Evolutionary conservation across 2,888 invertebrate species (phyloP).

Genomic region (Acronicta leporina): DNA sequence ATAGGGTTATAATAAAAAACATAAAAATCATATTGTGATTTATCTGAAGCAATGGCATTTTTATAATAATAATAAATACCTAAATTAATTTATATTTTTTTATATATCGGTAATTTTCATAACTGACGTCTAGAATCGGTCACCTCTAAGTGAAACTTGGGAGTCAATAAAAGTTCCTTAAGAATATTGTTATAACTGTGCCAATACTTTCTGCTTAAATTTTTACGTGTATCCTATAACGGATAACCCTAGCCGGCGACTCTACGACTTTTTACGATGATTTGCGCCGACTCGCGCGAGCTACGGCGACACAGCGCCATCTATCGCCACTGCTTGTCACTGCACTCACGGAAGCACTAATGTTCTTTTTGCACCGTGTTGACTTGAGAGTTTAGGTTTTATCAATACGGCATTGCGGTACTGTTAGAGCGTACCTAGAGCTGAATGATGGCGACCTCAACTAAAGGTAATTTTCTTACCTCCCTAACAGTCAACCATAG

Average conservation of each 20-base stretch:
- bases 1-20: too few species aligned
- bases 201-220: background rate
- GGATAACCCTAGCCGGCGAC: slow-evolving; percentile 13
- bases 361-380: slow-evolving; percentile 50
- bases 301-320: slow-evolving; percentile 58
- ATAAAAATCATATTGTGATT: too few species aligned
- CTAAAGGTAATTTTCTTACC: background rate
- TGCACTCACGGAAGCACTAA: slow-evolving; percentile 53
- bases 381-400: slow-evolving; percentile 44
- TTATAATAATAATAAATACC: too few species aligned
- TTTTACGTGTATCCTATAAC: background rate
- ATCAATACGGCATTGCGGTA: slow-evolving; percentile 39
- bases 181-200: too few species aligned
- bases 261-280: slow-evolving; percentile 62
- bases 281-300: slow-evolving; percentile 58
- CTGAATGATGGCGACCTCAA: background rate
- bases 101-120: too few species aligned
- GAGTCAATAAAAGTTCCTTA: too few species aligned
- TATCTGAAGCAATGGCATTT: too few species aligned
- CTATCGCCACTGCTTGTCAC: slow-evolving; percentile 59
- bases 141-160: too few species aligned
- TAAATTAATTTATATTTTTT: too few species aligned
- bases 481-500: too few species aligned
- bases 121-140: too few species aligned
- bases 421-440: background rate